These are phyloP conservation scores for Mactromeris polynyma DNA, from an alignment of 2,888 invertebrate species.

Conservation along the genomic window DNA sequence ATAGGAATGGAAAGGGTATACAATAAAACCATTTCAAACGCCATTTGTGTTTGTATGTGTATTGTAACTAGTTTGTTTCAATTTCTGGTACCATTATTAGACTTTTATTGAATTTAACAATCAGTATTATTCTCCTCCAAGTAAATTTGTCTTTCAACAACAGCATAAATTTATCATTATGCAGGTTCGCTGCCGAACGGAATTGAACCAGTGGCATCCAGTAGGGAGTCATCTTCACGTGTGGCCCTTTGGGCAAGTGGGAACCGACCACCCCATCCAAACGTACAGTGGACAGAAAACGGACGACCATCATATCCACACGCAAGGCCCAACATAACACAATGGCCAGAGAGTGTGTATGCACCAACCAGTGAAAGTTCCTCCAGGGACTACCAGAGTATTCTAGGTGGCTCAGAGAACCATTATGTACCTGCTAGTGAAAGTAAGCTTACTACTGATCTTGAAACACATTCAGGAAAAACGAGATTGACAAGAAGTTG, in stretches of 20 bases:
- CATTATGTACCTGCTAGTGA: slow-evolving; percentile 32
- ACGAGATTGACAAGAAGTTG: too few relatives aligned
- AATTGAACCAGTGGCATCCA: neutral
- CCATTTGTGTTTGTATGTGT: too few relatives aligned
- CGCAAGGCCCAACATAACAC: neutral
- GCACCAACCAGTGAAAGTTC: slow-evolving; percentile 33
- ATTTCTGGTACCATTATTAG: too few relatives aligned
- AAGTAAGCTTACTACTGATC: neutral
- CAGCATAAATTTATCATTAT: neutral
- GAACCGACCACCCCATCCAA: neutral
- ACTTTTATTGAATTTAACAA: too few relatives aligned
- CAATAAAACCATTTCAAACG: too few relatives aligned
- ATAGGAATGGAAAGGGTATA: too few relatives aligned
- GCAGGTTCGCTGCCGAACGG: neutral
- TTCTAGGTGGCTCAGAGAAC: slow-evolving; percentile 33
- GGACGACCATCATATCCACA: neutral
- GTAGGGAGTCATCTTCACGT: neutral
- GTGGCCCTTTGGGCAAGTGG: neutral
- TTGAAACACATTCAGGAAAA: too few relatives aligned
- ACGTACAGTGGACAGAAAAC: slow-evolving; percentile 17
- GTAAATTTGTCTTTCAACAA: too few relatives aligned
- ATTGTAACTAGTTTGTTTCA: too few relatives aligned
- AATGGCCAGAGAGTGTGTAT: slow-evolving; percentile 31
- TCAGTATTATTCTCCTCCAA: too few relatives aligned
- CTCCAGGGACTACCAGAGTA: slow-evolving; percentile 36